Percentiles rank a stretch among this genome's conserved stretches.
Evolutionary conservation across 92 coral and sea anemone genomes (phyloP).

Genomic region (Diadumene lineata): DNA sequence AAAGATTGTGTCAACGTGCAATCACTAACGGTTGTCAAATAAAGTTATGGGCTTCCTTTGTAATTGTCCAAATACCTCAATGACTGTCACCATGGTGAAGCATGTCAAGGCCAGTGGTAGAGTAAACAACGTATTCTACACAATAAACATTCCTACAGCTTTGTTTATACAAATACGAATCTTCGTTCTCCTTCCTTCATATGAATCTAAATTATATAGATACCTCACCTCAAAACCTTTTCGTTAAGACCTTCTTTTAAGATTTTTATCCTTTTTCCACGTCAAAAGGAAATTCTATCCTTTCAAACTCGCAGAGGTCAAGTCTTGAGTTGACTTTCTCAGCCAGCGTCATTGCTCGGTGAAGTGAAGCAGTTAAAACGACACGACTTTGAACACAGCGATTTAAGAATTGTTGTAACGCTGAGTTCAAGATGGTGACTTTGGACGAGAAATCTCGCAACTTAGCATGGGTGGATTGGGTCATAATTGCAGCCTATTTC

Average conservation of each 20-base stretch:
- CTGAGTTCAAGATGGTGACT: constrained; percentile 19
- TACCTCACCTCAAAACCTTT: no score
- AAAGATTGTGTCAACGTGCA: no score
- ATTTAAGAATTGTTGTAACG: background rate
- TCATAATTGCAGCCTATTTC: constrained; percentile 74
- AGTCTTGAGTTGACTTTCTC: background rate
- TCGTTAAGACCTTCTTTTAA: no score
- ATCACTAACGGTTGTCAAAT: background rate
- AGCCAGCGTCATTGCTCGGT: background rate
- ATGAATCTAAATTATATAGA: no score
- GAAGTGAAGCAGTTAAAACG: background rate
- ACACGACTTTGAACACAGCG: background rate
- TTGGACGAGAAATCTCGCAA: constrained; percentile 23
- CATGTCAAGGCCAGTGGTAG: background rate
- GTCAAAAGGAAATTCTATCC: background rate
- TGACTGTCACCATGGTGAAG: background rate
- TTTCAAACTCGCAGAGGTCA: background rate
- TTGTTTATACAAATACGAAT: background rate
- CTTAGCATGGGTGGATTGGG: constrained; percentile 75
- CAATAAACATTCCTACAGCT: background rate
- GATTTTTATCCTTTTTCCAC: background rate
- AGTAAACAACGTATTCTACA: background rate
- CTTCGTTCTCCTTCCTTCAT: background rate
- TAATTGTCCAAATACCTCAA: background rate
- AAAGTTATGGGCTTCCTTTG: background rate